These are phyloP conservation scores for Baccha elongata DNA, from an alignment of 2,888 invertebrate species.

Conservation along the genomic window DNA sequence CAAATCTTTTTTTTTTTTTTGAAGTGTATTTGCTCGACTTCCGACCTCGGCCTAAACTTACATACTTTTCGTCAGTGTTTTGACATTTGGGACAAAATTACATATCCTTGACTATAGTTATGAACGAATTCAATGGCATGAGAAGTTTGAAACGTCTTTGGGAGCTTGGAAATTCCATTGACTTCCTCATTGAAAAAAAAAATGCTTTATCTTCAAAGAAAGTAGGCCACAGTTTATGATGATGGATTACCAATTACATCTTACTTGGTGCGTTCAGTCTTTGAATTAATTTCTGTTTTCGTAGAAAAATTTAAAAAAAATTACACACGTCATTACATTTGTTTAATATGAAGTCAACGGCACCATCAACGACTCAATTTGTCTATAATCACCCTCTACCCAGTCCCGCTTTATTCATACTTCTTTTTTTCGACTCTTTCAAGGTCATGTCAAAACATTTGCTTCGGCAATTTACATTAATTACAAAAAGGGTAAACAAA, in stretches of 20 bases:
- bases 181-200: too few species aligned
- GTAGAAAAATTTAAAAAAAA: background rate
- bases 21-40: too few species aligned
- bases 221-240: too few species aligned
- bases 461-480: constrained; percentile 57
- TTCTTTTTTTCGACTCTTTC: constrained; percentile 27
- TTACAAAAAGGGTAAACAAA: constrained; percentile 72
- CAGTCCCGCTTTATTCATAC: background rate
- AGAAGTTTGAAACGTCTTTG: too few species aligned
- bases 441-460: constrained; percentile 53
- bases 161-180: too few species aligned
- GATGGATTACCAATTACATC: background rate
- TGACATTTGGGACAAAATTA: too few species aligned
- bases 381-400: background rate
- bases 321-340: background rate
- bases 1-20: too few species aligned
- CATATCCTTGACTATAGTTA: too few species aligned
- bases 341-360: background rate
- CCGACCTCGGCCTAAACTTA: too few species aligned
- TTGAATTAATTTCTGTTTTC: background rate
- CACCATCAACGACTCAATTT: constrained; percentile 2
- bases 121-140: too few species aligned
- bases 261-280: background rate
- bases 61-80: too few species aligned
- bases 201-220: too few species aligned